phyloP scores from a whole-genome alignment of 2,113 vertebrate genomes.

The Onychorhynchus coronatus region DNA sequence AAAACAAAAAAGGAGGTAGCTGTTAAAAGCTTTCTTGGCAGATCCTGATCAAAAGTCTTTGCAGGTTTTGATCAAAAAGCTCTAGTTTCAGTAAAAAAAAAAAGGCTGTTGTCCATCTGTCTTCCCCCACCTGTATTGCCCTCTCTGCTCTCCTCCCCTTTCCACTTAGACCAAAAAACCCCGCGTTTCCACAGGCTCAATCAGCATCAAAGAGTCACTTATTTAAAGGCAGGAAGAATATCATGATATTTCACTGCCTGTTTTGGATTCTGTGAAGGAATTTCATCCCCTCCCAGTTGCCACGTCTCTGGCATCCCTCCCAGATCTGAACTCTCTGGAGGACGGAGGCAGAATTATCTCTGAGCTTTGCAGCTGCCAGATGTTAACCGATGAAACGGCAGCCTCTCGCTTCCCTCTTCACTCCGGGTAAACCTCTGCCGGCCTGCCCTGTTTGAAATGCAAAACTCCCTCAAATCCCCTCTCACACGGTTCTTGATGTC shows the following conservation, averaged over 20 bases:
- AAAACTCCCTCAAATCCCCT: constrained; percentile 4
- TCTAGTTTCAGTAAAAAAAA: neutral
- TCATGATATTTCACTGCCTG: constrained; percentile 14
- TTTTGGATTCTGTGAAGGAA: constrained; percentile 61
- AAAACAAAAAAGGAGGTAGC: neutral
- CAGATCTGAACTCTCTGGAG: constrained; percentile 30
- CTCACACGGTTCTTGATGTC: neutral
- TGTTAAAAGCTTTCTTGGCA: neutral
- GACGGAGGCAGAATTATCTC: constrained; percentile 37
- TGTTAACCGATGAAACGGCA: neutral
- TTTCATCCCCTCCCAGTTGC: constrained; percentile 33
- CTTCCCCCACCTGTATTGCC: neutral
- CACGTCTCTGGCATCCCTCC: constrained; percentile 39
- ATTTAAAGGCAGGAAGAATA: neutral
- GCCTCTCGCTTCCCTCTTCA: neutral
- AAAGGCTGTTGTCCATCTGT: neutral
- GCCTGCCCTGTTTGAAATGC: constrained; percentile 30
- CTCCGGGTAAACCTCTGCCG: constrained; percentile 10
- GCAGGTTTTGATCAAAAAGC: neutral
- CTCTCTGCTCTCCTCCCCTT: neutral
- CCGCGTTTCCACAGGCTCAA: neutral
- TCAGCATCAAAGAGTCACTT: neutral
- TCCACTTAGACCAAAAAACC: neutral
- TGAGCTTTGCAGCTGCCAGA: constrained; percentile 46
- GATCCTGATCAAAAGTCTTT: neutral